phyloP scores from a whole-genome alignment of 2,797 vertebrate genomes.

The Microctenopoma steveboyesi region DNA sequence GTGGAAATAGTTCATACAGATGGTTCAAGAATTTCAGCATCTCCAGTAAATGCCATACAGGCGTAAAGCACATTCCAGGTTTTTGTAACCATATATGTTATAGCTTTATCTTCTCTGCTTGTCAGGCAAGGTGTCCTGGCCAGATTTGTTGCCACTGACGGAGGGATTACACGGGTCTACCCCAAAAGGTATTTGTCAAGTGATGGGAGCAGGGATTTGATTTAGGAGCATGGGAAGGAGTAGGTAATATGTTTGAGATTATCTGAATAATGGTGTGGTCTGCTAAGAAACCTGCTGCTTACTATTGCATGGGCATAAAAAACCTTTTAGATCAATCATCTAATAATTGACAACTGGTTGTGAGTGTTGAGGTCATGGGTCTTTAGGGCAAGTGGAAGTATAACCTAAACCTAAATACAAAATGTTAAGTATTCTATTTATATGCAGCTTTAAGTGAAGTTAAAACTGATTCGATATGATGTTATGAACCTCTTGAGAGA shows the following conservation, averaged over 20 bases:
- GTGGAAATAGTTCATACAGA: constrained; percentile 32
- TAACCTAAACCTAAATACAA: too few species aligned
- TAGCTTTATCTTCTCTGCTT: constrained; percentile 64
- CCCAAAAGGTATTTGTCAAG: constrained; percentile 89
- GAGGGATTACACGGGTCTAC: constrained; percentile 95
- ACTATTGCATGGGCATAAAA: constrained; percentile 16
- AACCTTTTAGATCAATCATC: background rate
- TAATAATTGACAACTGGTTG: background rate
- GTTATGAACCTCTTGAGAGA: background rate
- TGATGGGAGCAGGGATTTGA: background rate
- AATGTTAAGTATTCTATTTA: too few species aligned
- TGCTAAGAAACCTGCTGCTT: constrained; percentile 20
- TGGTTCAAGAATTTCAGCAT: constrained; percentile 49
- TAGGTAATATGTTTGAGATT: constrained; percentile 39
- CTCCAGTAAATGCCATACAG: constrained; percentile 53
- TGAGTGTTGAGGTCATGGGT: background rate
- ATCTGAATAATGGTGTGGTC: constrained; percentile 24
- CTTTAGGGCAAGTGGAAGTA: too few species aligned
- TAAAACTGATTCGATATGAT: too few species aligned
- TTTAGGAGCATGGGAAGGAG: constrained; percentile 25
- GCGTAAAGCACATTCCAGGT: constrained; percentile 44
- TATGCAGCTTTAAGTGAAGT: too few species aligned
- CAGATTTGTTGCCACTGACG: constrained; percentile 95
- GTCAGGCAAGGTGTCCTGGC: constrained; percentile 88
- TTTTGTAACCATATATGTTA: constrained; percentile 54